Conservation (phyloP, 2,888 invertebrate genomes). For the Epinotia brunnichana region DNA sequence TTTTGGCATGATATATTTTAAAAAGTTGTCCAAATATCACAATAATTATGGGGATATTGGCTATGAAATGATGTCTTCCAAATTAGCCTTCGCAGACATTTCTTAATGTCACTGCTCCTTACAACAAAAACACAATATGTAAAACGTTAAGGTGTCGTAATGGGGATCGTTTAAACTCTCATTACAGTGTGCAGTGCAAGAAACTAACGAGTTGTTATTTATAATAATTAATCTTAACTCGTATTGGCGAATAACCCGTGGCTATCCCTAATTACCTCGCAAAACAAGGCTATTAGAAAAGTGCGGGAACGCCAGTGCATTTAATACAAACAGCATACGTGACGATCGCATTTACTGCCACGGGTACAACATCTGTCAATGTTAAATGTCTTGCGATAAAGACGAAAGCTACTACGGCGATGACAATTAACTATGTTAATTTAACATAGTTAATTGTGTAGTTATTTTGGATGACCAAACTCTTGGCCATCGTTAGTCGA, state of each 20-base stretch:
- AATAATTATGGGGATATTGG: background rate
- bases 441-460: no score
- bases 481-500: no score
- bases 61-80: background rate
- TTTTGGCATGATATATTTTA: no score
- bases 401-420: background rate
- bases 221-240: constrained; percentile 54
- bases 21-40: background rate
- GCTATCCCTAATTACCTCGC: constrained; percentile 55
- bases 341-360: background rate
- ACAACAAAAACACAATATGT: constrained; percentile 13
- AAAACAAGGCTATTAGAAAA: constrained; percentile 51
- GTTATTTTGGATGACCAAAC: no score
- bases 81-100: background rate
- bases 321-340: background rate
- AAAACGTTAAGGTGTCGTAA: constrained; percentile 38
- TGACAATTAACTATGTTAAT: background rate
- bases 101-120: background rate
- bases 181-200: constrained; percentile 56
- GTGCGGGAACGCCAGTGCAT: background rate
- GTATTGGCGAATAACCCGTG: constrained; percentile 47
- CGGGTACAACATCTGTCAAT: background rate
- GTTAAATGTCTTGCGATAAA: background rate
- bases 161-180: constrained; percentile 38
- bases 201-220: constrained; percentile 56